Evolutionary conservation across 2,797 vertebrate genomes (phyloP).

Genomic region (Naso thynnoides): DNA sequence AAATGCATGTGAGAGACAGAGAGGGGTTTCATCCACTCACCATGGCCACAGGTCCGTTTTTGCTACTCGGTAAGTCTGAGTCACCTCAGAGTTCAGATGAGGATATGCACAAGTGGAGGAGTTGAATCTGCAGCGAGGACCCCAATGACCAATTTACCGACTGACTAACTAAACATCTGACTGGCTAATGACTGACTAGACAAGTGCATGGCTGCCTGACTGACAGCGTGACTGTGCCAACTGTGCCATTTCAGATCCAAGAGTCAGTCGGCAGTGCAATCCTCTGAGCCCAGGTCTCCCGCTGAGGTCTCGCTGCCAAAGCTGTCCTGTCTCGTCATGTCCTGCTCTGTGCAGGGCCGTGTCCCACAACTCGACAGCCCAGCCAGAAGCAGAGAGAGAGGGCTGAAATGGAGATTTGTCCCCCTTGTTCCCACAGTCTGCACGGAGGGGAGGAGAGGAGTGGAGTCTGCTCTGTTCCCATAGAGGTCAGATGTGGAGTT

Average conservation of each 20-base stretch:
- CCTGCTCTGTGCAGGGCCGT: slow-evolving; percentile 49
- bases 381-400: slow-evolving; percentile 16
- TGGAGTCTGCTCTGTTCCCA: slow-evolving; percentile 73
- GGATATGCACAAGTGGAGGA: slow-evolving; percentile 67
- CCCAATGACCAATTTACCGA: slow-evolving; percentile 42
- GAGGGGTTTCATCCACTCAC: slow-evolving; percentile 74
- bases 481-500: slow-evolving; percentile 81
- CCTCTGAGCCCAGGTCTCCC: slow-evolving; percentile 54
- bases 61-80: slow-evolving; percentile 58
- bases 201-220: slow-evolving; percentile 32
- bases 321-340: slow-evolving; percentile 53
- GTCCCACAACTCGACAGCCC: slow-evolving; percentile 43
- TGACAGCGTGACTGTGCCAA: slow-evolving; percentile 43
- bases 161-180: slow-evolving; percentile 58
- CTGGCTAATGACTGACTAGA: slow-evolving; percentile 54
- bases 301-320: slow-evolving; percentile 42
- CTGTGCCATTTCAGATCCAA: slow-evolving; percentile 71
- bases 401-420: slow-evolving; percentile 41
- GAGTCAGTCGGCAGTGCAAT: slow-evolving; percentile 47
- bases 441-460: slow-evolving; percentile 56
- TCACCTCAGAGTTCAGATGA: slow-evolving; percentile 75
- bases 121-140: slow-evolving; percentile 54
- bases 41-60: slow-evolving; percentile 63
- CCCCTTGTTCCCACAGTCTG: slow-evolving; percentile 68
- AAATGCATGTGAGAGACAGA: slow-evolving; percentile 52